Base-by-base conservation (phyloP, 2,113 vertebrate genomes). In the Calidris pygmaea region DNA sequence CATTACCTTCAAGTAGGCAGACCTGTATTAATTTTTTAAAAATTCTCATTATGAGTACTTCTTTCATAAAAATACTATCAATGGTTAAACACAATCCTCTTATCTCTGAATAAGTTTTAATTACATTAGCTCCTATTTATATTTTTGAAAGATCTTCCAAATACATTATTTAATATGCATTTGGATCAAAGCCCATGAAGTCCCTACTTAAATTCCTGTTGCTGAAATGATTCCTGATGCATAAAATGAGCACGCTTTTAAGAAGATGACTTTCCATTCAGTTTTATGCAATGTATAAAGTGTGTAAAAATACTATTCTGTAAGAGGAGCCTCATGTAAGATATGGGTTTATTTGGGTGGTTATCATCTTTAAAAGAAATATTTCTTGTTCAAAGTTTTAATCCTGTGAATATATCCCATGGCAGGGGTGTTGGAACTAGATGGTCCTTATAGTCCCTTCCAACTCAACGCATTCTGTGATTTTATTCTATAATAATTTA, bases 1-100 rank as follows among this genome's bases (percentile, higher is more conserved):
- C 21, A 23, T 9, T 45, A 71, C 12, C 17, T 62, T 94, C 67
- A 75, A 2, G 1, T 12, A 52, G 5, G 21, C 7, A 87, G 21
- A 58, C 3, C 4, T 2, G 2, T 56, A 72, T 5, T 53, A 1
- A 8, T 45, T 56, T 78, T 68, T 20, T 0, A 4, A 43, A 86
- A 92, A 50, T 30, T 84, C 27, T 50, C 2, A 0, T 20, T 12
- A 45, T 55, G 55, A 56, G 17, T 68, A 70, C 75, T 87, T 56
- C 10, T 70, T 59, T 71, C 43, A 48, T 30, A 70, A 71, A 70
- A 79, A 45, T 30, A 58, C 35, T 66, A 65, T 14, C 26, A 37
- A 10, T 10, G n/a, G 23, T 39, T 32, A 65, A 84, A 27, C 9
- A 79, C 29, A 71, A 39, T 45, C 47, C 24, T 39, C 21, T 68